Conservation (phyloP, 2,113 vertebrate genomes). For the Suncus etruscus region DNA sequence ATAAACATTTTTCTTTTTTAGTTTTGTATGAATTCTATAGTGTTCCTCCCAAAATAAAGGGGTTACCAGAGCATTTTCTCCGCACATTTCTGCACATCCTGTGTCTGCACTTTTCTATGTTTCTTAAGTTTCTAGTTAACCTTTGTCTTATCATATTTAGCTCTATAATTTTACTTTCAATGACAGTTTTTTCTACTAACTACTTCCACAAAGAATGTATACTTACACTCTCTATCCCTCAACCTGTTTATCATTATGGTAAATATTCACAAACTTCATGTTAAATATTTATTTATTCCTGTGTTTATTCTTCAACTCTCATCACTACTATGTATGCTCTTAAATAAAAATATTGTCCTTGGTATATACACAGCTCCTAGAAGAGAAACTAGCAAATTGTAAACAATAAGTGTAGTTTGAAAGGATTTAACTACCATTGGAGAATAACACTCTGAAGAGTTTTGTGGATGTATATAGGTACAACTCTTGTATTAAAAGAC, state of each 20-base stretch:
- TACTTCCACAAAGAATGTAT: background rate
- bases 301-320: background rate
- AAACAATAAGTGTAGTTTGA: background rate
- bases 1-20: background rate
- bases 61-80: background rate
- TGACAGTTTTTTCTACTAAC: background rate
- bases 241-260: background rate
- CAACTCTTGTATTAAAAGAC: background rate
- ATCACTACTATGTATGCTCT: background rate
- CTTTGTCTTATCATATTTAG: background rate
- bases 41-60: background rate
- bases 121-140: background rate
- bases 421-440: background rate
- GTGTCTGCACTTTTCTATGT: too few relatives aligned
- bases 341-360: background rate
- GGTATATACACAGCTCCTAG: background rate
- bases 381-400: background rate
- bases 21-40: background rate
- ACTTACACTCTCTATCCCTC: background rate
- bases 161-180: background rate
- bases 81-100: too few relatives aligned
- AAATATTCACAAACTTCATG: background rate
- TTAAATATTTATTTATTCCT: background rate
- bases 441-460: background rate
- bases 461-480: background rate